Base-by-base conservation (phyloP, 2,797 vertebrate species). In the Acanthurus lineatus region DNA sequence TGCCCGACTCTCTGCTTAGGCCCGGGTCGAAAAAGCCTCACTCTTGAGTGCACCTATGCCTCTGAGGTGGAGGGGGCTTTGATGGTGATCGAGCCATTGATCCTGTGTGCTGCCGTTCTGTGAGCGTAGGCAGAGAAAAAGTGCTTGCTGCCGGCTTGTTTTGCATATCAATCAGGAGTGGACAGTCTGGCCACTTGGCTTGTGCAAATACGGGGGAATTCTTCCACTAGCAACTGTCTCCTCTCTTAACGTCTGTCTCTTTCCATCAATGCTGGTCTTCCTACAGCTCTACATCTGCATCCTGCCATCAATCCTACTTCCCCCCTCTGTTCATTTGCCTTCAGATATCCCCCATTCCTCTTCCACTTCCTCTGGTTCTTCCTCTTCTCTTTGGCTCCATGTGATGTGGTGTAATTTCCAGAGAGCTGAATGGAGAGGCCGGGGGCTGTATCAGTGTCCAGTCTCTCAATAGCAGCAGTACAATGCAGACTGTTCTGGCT, bases 401-500 rank as follows among this genome's bases (percentile, higher is more conserved):
- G 83, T 85, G 87, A 92, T 86, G 79, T 66, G 10, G 53, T 81
- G 89, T 86, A 86, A 85, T 71, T 89, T 91, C 89, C 82, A 93
- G 88, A 90, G 87, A 67, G 77, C 56, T 90, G 86, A 93, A 91
- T 85, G 86, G 63, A 79, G 85, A 90, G 91, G 86, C 76, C 73
- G 66, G 69, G 81, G 81, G 77, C 78, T 81, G 79, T 32, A 81
- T 78, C 81, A 53, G 79, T 83, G 87, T 86, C 78, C 85, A 47
- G 70, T 66, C 90, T 86, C 90, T 93, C 91, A 94, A 94, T 93
- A 91, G 91, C 81, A 32, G 56, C 82, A 81, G 84, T 52, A 95
- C 95, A 95, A 95, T 93, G 91, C 82, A 66, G 94, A 95, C 77
- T 79, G 88, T 95, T 95, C 94, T 94, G 94, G 94, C 88, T 89